These are phyloP conservation scores for Bryconaethiops microstoma DNA, from an alignment of 2,797 vertebrate species.

Conservation along the genomic window DNA sequence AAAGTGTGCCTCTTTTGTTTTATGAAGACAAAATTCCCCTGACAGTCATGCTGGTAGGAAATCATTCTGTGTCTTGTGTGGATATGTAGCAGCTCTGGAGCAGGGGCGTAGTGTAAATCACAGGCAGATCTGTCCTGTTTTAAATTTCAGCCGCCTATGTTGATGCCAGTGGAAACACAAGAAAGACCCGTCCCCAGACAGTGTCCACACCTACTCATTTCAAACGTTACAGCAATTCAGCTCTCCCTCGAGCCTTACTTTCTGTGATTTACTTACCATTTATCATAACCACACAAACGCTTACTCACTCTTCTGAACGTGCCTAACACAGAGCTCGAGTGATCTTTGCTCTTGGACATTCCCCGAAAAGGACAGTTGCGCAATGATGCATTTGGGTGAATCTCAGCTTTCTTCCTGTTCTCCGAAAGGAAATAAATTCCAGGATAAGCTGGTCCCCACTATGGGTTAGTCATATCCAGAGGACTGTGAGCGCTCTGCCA, in stretches of 20 bases:
- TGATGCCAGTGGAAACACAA: slow-evolving; percentile 74
- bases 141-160: slow-evolving; percentile 73
- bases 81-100: slow-evolving; percentile 52
- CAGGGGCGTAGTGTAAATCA: slow-evolving; percentile 61
- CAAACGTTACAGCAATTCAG: slow-evolving; percentile 65
- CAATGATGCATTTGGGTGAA: slow-evolving; percentile 20
- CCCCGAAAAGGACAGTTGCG: slow-evolving; percentile 31
- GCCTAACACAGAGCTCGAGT: not conserved
- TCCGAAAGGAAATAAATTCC: slow-evolving; percentile 62
- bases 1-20: slow-evolving; percentile 40
- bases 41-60: slow-evolving; percentile 54
- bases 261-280: slow-evolving; percentile 67
- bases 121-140: slow-evolving; percentile 66
- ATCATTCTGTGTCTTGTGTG: slow-evolving; percentile 52
- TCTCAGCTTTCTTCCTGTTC: slow-evolving; percentile 26
- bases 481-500: slow-evolving; percentile 62
- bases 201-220: slow-evolving; percentile 67
- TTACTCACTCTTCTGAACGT: slow-evolving; percentile 30
- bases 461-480: slow-evolving; percentile 64
- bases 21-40: slow-evolving; percentile 35
- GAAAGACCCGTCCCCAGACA: slow-evolving; percentile 61
- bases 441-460: slow-evolving; percentile 61
- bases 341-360: not conserved
- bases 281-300: slow-evolving; percentile 34
- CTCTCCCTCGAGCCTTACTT: slow-evolving; percentile 60